These are phyloP conservation scores for Propithecus deckenii DNA, from an alignment of 2,797 vertebrate species.

Conservation along the genomic window DNA sequence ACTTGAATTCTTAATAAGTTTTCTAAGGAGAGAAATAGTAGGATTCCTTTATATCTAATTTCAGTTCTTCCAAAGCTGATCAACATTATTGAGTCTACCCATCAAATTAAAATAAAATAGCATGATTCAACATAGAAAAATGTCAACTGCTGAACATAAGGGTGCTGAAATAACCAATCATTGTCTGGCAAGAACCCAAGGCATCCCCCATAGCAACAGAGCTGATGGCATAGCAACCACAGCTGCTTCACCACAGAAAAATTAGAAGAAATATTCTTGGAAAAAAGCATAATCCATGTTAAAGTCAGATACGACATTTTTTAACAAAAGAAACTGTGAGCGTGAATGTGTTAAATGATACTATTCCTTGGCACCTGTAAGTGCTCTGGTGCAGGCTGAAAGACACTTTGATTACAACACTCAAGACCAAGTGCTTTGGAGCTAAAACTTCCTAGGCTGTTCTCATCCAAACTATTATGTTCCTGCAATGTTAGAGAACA, in stretches of 20 bases:
- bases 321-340: conserved; percentile 31
- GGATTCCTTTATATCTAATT: conserved; percentile 39
- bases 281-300: conserved; percentile 52
- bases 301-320: conserved; percentile 61
- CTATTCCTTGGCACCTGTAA: neutral
- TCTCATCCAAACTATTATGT: neutral
- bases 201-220: conserved; percentile 69
- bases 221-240: conserved; percentile 51
- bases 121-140: conserved; percentile 59
- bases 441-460: conserved; percentile 37
- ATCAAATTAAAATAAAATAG: conserved; percentile 57
- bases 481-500: conserved; percentile 17
- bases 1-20: neutral
- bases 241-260: conserved; percentile 62
- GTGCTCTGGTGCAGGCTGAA: neutral
- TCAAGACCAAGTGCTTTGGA: neutral
- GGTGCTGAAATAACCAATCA: conserved; percentile 53
- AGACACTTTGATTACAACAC: neutral
- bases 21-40: conserved; percentile 10
- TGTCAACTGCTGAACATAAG: conserved; percentile 55
- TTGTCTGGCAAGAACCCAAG: conserved; percentile 34
- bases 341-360: conserved; percentile 43
- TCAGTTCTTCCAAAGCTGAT: conserved; percentile 61
- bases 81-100: conserved; percentile 63
- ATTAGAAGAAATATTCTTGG: conserved; percentile 56